Evolutionary conservation across 1,140 invertebrate species (phyloP), one percentile per base, ranked within the genome.

Genomic region (Chrysoperla carnea): DNA sequence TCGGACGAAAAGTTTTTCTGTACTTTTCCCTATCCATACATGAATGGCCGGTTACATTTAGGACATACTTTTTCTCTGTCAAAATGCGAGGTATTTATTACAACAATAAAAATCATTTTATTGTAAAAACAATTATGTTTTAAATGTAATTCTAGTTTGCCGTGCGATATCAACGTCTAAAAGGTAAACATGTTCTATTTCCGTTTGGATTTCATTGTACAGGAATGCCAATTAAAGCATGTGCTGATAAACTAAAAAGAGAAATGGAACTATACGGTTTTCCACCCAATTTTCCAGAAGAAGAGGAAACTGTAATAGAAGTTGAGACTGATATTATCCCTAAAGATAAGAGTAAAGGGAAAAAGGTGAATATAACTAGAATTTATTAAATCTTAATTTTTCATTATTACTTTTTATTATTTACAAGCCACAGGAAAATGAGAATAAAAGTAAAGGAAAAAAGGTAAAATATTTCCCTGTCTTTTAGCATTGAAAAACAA

Each of bases 121-220:
- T 38, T 29, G 13, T 37, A 35, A 11, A n/a, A 39, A 33, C 38
- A 35, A 44, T 39, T 43, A 15, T n/a, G 2, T 23, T 23, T 23
- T 23, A 42, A 64, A 47, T 48, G 7, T 27, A 37, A 14, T 50
- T 53, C 43, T 57, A 91, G 82, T 98, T 96, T 79, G 78, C 88
- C 15, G 73, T 82, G 45, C 78, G 93, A 12, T 99, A 83, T 57
- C 78, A 97, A 50, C 73, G 91, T 29, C 56, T 99, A 23, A 78
- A 86, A 59, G 95, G 95, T 1, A 93, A 90, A 58, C 76, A 78
- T 51, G 85, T 83, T 28, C 66, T 99, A 1, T 99, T 97, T 68
- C 96, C 96, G 15, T 98, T 99, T 72, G 95, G 90, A 8, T 89
- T 99, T 53, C 96, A 99, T 63, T 96, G 92, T 55, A 99, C 96